A percentile compares a stretch with the other conserved stretches of the same genome.
Conservation (phyloP, 2,888 invertebrate genomes). For the Bhutanitis thaidina region DNA sequence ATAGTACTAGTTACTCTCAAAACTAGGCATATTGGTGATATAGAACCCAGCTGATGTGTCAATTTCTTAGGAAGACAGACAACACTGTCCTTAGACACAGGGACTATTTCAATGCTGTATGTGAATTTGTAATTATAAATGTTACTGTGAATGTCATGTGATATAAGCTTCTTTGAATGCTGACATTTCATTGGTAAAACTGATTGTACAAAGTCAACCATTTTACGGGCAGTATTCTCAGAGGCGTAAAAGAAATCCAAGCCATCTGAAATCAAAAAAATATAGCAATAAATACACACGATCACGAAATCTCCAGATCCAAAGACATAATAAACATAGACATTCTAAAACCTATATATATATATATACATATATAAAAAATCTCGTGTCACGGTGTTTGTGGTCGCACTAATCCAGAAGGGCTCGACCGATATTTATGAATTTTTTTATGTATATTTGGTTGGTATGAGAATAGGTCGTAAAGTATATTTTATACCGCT, state of each 20-base stretch:
- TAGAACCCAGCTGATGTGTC: slow-evolving; percentile 91
- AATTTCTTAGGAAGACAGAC: slow-evolving; percentile 93
- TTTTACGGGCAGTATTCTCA: slow-evolving; percentile 94
- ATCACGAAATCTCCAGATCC: too few relatives aligned
- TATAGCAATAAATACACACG: too few relatives aligned
- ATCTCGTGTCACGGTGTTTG: too few relatives aligned
- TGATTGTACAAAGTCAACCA: slow-evolving; percentile 94
- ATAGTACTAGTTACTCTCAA: slow-evolving; percentile 93
- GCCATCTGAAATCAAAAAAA: slow-evolving; percentile 84
- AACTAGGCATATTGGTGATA: slow-evolving; percentile 93
- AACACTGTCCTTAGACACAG: slow-evolving; percentile 95
- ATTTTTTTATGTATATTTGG: too few relatives aligned
- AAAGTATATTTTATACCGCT: too few relatives aligned
- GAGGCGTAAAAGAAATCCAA: slow-evolving; percentile 96
- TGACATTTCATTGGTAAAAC: slow-evolving; percentile 93
- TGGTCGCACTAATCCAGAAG: too few relatives aligned
- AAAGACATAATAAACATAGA: too few relatives aligned
- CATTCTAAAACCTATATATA: too few relatives aligned
- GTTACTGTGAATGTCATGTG: slow-evolving; percentile 98
- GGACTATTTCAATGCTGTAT: slow-evolving; percentile 96
- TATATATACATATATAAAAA: too few relatives aligned
- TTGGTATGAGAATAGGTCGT: too few relatives aligned
- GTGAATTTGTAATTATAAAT: slow-evolving; percentile 98
- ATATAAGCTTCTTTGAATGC: slow-evolving; percentile 96
- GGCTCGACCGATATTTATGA: too few relatives aligned